Base-by-base conservation (phyloP, 2,888 invertebrate genomes). In the Drosophila yooni region DNA sequence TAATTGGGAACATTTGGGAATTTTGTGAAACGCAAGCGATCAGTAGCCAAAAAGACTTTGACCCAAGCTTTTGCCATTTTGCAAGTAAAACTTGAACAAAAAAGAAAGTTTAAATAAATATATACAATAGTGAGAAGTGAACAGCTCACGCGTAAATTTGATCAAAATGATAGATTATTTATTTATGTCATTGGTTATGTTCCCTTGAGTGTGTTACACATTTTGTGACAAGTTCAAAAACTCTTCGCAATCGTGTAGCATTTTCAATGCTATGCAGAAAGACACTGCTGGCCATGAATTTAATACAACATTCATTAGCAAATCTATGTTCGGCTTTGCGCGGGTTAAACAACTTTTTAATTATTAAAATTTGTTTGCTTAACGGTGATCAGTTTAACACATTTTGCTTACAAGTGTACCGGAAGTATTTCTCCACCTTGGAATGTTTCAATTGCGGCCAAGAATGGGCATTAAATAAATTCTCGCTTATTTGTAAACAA, bases 21-120 rank as follows among this genome's bases (percentile, higher is more conserved):
- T 31, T 31, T 43, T 27, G 31, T 36, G 33, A 62, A 70, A 70
- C 60, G n/a, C 18, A n/a, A n/a, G 18, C 48, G 48, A 53, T 31
- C 50, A 27, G 40, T 54, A 18, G 60, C 48, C 60, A 70, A 60
- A 34, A 33, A 60, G 53, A 60, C 69, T 53, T 60, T 60, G 48
- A 53, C 61, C 34, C 13, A 27, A 25, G 52, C 38, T 33, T 25
- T 34, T 34, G 8, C n/a, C 7, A 10, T 27, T 43, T 43, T 18
- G n/a, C 51, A 51, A 51, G 8, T 29, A 33, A 10, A 27, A 38
- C 46, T 57, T 46, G n/a, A 46, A 25, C 15, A 33, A 50, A 33
- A 25, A n/a, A 54, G 13, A 50, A 43, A 65, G 64, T 38, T 21
- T 29, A 3, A 36, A 3, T 21, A 43, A 21, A 15, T 13, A 46